Evolutionary conservation across 2,797 vertebrate genomes (phyloP).

Genomic region (Liparis tanakae): DNA sequence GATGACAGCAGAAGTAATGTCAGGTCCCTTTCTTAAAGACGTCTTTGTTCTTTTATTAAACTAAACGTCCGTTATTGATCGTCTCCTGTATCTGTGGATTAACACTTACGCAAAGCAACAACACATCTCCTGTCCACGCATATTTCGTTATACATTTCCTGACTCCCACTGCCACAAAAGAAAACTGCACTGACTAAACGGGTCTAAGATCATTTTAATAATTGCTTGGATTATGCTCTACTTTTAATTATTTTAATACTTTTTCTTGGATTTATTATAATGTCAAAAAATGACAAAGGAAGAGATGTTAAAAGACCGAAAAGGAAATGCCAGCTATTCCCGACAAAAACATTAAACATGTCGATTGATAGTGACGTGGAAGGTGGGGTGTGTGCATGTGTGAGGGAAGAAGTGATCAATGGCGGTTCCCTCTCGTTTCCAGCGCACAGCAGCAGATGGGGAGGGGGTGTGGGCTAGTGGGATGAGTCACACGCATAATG

Average conservation of each 20-base stretch:
- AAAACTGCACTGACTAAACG: conserved; percentile 18
- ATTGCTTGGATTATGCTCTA: conserved; percentile 33
- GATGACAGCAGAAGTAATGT: too few relatives aligned
- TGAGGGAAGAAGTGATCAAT: conserved; percentile 87
- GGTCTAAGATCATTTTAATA: conserved; percentile 44
- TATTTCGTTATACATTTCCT: conserved; percentile 22
- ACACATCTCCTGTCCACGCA: background rate
- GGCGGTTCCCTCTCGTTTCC: conserved; percentile 85
- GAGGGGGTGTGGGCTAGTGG: conserved; percentile 85
- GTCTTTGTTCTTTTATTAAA: too few relatives aligned
- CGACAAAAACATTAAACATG: conserved; percentile 81
- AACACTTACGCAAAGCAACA: conserved; percentile 31
- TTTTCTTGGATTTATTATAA: conserved; percentile 47
- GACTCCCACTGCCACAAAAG: conserved; percentile 17
- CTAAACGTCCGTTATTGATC: background rate
- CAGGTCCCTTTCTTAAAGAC: too few relatives aligned
- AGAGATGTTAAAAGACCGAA: conserved; percentile 72
- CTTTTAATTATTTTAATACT: conserved; percentile 39
- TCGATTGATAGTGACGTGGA: conserved; percentile 82
- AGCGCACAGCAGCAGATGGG: conserved; percentile 85
- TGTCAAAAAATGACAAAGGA: conserved; percentile 54
- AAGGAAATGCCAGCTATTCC: conserved; percentile 77
- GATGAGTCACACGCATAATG: conserved; percentile 88
- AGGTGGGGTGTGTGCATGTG: conserved; percentile 83
- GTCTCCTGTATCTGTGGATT: background rate